phyloP scores from a whole-genome alignment of 2,797 vertebrate species.

The Paguma larvata region DNA sequence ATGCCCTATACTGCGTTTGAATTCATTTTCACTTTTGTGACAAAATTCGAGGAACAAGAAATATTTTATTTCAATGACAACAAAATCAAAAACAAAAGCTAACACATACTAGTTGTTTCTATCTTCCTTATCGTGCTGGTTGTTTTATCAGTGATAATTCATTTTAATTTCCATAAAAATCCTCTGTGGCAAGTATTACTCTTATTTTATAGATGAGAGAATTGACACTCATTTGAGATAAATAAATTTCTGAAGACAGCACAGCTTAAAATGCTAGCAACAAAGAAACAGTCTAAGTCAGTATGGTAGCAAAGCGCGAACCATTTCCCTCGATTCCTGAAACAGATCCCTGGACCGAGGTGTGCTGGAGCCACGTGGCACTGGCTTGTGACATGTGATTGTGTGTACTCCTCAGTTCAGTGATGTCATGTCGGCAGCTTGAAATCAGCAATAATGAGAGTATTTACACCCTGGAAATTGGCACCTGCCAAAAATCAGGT shows the following conservation, averaged over 20 bases:
- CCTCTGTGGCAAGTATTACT: neutral
- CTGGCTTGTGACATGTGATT: neutral
- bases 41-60: neutral
- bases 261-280: neutral
- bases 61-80: neutral
- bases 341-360: neutral
- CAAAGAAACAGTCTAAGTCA: neutral
- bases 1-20: neutral
- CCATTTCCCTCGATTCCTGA: neutral
- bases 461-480: neutral
- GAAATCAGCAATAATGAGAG: neutral
- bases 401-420: neutral
- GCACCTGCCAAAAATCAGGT: neutral
- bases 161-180: slow-evolving; percentile 58
- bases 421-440: neutral
- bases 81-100: slow-evolving; percentile 22
- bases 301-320: neutral
- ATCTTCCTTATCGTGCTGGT: neutral
- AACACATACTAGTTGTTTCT: neutral
- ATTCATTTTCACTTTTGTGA: slow-evolving; percentile 42
- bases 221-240: neutral
- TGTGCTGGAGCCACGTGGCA: neutral
- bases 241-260: slow-evolving; percentile 22
- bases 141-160: neutral
- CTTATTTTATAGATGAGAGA: slow-evolving; percentile 16